These are phyloP conservation scores for Laticauda colubrina DNA, from an alignment of 2,113 vertebrate genomes.

Conservation along the genomic window DNA sequence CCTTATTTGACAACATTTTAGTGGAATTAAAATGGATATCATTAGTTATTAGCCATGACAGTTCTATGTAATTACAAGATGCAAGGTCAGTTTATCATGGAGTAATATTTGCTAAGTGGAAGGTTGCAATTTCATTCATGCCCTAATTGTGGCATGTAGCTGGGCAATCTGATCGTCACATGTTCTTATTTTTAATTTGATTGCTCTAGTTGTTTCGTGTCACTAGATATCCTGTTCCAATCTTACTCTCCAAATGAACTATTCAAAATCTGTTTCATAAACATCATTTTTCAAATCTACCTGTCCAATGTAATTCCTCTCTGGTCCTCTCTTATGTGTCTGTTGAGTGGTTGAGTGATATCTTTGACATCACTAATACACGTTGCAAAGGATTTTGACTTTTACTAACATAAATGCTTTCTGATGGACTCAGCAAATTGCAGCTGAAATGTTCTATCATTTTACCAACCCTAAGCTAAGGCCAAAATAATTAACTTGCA, in stretches of 20 bases:
- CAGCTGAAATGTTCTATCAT: constrained; percentile 36
- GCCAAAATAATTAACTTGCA: neutral
- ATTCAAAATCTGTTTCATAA: constrained; percentile 49
- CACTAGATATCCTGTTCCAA: constrained; percentile 46
- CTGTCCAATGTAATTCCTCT: constrained; percentile 50
- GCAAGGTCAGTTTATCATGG: neutral
- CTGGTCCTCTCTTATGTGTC: constrained; percentile 1
- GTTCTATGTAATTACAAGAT: neutral
- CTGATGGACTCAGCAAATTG: constrained; percentile 20
- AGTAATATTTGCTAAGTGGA: neutral
- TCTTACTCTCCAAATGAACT: constrained; percentile 52
- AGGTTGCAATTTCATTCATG: neutral
- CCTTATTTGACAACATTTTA: neutral
- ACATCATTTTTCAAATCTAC: constrained; percentile 44
- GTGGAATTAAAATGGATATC: neutral
- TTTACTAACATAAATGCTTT: constrained; percentile 33
- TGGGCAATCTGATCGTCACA: neutral
- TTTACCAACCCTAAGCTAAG: neutral
- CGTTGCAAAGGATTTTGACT: constrained; percentile 31
- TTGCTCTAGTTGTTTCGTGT: constrained; percentile 47
- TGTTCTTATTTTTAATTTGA: constrained; percentile 44
- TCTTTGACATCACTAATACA: constrained; percentile 38
- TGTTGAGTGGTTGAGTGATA: constrained; percentile 40
- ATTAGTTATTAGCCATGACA: neutral
- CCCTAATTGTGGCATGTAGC: neutral